These are phyloP conservation scores for Platerodrilus igneus DNA, from an alignment of 2,888 invertebrate genomes.

Conservation along the genomic window DNA sequence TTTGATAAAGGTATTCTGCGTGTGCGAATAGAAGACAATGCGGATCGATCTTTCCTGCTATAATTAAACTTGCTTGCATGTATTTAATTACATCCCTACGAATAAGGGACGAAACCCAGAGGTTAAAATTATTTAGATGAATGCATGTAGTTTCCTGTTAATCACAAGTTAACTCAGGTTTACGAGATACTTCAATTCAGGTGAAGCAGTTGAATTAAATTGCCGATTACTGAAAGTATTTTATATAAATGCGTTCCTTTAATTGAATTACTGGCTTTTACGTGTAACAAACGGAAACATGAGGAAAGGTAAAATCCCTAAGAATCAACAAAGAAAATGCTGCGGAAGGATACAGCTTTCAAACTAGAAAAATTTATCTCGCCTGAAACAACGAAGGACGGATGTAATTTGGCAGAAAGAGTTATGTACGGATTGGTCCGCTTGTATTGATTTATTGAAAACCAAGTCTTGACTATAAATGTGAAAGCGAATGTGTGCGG, in stretches of 20 bases:
- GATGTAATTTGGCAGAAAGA: conserved; percentile 12
- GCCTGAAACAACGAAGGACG: conserved; percentile 8
- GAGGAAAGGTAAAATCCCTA: conserved; percentile 1
- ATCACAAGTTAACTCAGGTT: conserved; percentile 1
- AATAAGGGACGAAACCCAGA: conserved; percentile 5
- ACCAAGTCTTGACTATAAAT: no score
- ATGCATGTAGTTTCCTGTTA: conserved; percentile 10
- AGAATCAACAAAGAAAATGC: conserved; percentile 6
- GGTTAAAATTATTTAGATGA: conserved; percentile 11
- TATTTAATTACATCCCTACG: conserved; percentile 14
- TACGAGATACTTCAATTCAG: not conserved
- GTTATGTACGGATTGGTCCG: conserved; percentile 11
- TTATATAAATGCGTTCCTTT: no score
- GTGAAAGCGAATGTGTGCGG: no score
- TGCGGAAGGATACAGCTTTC: conserved; percentile 3
- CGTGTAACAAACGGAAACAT: no score
- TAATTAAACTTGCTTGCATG: conserved; percentile 14
- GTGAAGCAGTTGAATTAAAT: no score
- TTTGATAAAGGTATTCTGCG: no score
- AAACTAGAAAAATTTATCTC: conserved; percentile 9
- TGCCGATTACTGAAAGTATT: no score
- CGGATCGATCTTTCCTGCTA: conserved; percentile 13
- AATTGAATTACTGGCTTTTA: no score
- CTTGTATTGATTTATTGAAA: conserved; percentile 11
- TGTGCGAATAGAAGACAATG: no score